Base-by-base conservation (phyloP, 2,888 invertebrate species). In the Drosophila leonis region DNA sequence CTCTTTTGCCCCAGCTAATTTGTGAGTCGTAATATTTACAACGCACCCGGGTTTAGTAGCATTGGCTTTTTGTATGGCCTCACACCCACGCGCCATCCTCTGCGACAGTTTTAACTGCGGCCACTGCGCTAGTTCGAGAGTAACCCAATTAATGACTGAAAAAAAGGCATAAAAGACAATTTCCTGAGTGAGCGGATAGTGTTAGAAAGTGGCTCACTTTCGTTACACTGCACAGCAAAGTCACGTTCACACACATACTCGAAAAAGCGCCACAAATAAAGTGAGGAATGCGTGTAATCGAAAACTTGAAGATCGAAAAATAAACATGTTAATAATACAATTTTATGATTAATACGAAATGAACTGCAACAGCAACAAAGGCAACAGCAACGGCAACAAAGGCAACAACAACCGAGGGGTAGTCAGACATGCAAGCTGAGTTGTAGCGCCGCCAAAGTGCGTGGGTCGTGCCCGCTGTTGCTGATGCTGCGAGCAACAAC, bases 241-340 rank as follows among this genome's bases (percentile, higher is more conserved):
- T 76, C 69, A 79, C 77, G 85, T 82, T 80, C 71, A 69, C 51
- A 52, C 56, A 65, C 54, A 56, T 59, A 37, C 20, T 39, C 37
- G 49, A 52, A 46, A 29, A n/a, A 29, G 35, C 33, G 20, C 13
- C 33, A 20, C 51, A 51, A 71, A 66, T 79, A 78, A 76, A 78
- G 66, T 39, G 75, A 55, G 75, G 81, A 89, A 86, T 84, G 75
- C 81, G 59, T 86, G 88, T 86, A 86, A 90, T 90, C 88, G 90
- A 90, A 90, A 90, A 76, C 86, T 85, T 73, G 70, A 88, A 81
- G 85, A 87, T 72, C 83, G 86, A 83, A 81, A 90, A 86, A 90
- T 88, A 86, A 86, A 86, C 86, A 86, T 86, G 90, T 86, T 86
- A 90, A 86, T 86, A 86, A 88, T 88, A 90, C 88, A 86, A 86